Conservation (phyloP, 2,113 vertebrate species). For the Lampris megalopsis region DNA sequence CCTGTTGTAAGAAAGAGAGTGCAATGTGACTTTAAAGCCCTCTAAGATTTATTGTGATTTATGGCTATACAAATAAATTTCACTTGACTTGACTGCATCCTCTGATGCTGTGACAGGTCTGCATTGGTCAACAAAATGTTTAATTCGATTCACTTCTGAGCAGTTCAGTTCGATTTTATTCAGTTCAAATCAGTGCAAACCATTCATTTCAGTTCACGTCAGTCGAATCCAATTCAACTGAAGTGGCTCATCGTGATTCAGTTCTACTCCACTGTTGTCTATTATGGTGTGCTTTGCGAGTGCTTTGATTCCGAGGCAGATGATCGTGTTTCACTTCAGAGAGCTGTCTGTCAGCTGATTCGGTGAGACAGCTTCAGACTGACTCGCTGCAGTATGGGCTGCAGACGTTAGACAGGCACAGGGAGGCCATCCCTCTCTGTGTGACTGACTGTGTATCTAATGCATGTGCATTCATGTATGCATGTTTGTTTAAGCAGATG, state of each 20-base stretch:
- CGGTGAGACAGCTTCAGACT: constrained; percentile 78
- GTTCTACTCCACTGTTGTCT: constrained; percentile 39
- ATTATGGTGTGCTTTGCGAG: constrained; percentile 57
- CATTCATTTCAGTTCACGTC: constrained; percentile 8
- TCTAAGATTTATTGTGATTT: no score
- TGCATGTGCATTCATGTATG: constrained; percentile 32
- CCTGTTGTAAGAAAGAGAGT: no score
- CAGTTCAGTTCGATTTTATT: constrained; percentile 17
- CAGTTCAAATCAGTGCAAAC: constrained; percentile 34
- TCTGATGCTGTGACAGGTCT: neutral
- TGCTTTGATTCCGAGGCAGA: constrained; percentile 57
- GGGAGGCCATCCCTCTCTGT: neutral
- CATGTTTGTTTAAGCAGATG: constrained; percentile 32
- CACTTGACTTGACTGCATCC: no score
- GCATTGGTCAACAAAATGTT: no score
- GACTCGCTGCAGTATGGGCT: constrained; percentile 73
- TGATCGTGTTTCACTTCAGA: constrained; percentile 79
- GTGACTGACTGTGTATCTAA: constrained; percentile 16
- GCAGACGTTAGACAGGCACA: no score
- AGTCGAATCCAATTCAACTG: constrained; percentile 59
- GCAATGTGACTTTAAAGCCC: no score
- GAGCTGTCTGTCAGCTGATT: constrained; percentile 79
- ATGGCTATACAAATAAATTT: no score
- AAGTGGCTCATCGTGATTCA: constrained; percentile 9
- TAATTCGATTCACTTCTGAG: no score